phyloP scores from a whole-genome alignment of 2,113 vertebrate species.

The Callaeas wilsoni region DNA sequence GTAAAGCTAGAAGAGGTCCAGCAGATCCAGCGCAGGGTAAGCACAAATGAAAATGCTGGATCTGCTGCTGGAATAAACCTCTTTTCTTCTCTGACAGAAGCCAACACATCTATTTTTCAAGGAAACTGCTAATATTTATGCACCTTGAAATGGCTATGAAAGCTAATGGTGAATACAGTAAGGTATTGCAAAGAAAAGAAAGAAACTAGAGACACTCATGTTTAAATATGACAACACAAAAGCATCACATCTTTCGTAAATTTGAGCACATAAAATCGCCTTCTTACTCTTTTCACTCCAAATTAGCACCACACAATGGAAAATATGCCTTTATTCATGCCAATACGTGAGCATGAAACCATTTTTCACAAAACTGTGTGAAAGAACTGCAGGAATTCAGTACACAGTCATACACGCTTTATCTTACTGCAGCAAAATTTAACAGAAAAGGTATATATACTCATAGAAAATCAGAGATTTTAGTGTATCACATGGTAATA shows the following conservation, averaged over 20 bases:
- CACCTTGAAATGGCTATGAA: neutral
- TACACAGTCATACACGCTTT: neutral
- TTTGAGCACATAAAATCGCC: neutral
- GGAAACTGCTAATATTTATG: neutral
- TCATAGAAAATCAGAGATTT: neutral
- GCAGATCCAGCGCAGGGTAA: neutral
- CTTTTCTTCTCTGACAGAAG: neutral
- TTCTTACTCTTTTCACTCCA: neutral
- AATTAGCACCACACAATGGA: neutral
- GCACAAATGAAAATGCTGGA: neutral
- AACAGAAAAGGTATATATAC: neutral
- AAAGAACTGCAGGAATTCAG: neutral
- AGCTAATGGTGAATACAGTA: neutral
- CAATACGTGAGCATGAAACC: fast-evolving
- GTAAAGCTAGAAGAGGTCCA: neutral
- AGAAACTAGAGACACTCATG: neutral
- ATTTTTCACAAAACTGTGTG: neutral
- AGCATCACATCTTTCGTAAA: neutral
- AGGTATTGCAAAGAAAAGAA: neutral
- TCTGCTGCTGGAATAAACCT: neutral
- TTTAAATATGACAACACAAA: neutral
- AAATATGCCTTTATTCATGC: neutral
- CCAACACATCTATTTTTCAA: neutral
- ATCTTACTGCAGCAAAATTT: neutral
- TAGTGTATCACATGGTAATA: neutral